Evolutionary conservation across 2,888 invertebrate genomes (phyloP).

Genomic region (Heliconius ethilla): DNA sequence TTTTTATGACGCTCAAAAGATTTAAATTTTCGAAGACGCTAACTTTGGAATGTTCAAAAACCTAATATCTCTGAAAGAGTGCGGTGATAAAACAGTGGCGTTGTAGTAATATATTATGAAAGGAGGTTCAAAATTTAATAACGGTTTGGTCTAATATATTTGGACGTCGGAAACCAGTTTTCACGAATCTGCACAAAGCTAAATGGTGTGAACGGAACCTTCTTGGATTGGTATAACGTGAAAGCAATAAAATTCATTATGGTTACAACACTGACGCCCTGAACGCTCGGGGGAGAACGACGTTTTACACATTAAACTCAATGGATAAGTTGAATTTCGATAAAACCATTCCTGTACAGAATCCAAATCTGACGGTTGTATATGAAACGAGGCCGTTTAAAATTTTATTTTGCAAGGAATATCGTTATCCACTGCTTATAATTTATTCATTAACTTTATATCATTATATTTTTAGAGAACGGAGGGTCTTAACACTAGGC

Average conservation of each 20-base stretch:
- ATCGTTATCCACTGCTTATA: neutral
- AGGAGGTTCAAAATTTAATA: slow-evolving; percentile 45
- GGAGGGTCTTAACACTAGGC: no score
- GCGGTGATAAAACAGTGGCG: slow-evolving; percentile 42
- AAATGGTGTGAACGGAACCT: slow-evolving; percentile 57
- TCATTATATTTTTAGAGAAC: neutral
- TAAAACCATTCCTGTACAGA: slow-evolving; percentile 63
- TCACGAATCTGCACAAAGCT: slow-evolving; percentile 48
- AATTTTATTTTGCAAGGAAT: slow-evolving; percentile 51
- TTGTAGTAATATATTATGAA: slow-evolving; percentile 44
- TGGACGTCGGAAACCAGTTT: slow-evolving; percentile 43
- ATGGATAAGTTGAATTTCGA: slow-evolving; percentile 73
- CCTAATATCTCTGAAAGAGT: slow-evolving; percentile 43
- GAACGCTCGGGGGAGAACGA: slow-evolving; percentile 61
- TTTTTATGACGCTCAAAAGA: slow-evolving; percentile 40
- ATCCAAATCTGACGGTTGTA: slow-evolving; percentile 54
- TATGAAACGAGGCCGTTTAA: slow-evolving; percentile 56
- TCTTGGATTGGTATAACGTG: slow-evolving; percentile 55
- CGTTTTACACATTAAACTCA: slow-evolving; percentile 68
- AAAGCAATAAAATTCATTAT: slow-evolving; percentile 71
- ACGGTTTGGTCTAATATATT: slow-evolving; percentile 43
- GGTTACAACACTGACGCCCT: slow-evolving; percentile 58
- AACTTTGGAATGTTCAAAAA: slow-evolving; percentile 41
- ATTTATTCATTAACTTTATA: no score
- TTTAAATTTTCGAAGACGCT: slow-evolving; percentile 40